Evolutionary conservation across 2,888 invertebrate genomes (phyloP).

Genomic region (Subacronicta megacephala): DNA sequence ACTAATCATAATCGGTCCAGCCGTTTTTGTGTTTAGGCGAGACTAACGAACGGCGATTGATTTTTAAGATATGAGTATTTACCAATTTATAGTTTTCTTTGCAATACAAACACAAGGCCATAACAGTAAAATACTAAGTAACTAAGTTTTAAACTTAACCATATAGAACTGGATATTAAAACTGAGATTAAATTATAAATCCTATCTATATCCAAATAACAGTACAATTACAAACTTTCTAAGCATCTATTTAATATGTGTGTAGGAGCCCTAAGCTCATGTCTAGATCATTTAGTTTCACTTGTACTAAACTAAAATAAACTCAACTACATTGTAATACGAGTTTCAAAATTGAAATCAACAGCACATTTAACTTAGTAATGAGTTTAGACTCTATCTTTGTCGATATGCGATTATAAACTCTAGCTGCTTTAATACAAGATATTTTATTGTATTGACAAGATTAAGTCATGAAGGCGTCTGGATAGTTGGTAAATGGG

Average conservation of each 20-base stretch:
- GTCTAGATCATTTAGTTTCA: conserved; percentile 2
- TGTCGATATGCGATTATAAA: not conserved
- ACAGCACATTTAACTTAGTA: conserved; percentile 8
- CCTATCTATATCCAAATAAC: conserved; percentile 31
- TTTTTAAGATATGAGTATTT: too few relatives aligned
- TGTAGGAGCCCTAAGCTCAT: conserved; percentile 20
- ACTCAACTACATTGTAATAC: conserved; percentile 3
- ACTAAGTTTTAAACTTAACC: conserved; percentile 22
- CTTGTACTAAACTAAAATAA: not conserved
- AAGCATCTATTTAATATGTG: conserved; percentile 27
- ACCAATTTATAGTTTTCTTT: not conserved
- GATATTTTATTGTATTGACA: not conserved
- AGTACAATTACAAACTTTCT: conserved; percentile 38
- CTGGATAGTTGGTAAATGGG: conserved; percentile 34
- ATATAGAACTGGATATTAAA: conserved; percentile 32
- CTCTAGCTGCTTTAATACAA: not conserved
- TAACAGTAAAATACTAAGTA: conserved; percentile 16
- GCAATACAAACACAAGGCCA: not conserved
- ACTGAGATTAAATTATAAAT: conserved; percentile 38
- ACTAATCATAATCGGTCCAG: too few relatives aligned
- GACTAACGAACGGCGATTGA: too few relatives aligned
- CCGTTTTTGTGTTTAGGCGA: too few relatives aligned
- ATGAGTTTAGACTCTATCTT: conserved; percentile 9
- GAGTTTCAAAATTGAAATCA: not conserved
- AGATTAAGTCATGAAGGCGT: conserved; percentile 10